Base-by-base conservation (phyloP, 2,888 invertebrate genomes). In the Latheticus oryzae region DNA sequence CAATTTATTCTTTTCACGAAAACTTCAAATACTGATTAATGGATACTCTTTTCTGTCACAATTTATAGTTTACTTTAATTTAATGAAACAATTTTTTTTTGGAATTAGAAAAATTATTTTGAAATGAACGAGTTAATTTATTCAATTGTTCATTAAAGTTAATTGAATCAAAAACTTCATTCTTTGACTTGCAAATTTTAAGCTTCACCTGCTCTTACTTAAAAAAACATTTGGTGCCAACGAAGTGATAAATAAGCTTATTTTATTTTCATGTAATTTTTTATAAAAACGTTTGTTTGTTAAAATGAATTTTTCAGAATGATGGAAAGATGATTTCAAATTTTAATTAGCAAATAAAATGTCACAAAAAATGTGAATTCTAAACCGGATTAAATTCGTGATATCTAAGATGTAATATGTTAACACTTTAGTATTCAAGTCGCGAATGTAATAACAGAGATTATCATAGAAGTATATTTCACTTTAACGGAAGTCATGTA, bases 1-100 rank as follows among this genome's bases (percentile, higher is more conserved):
- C 57, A 53, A 60, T 60, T 60, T 57, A 60, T 60, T 60, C 60
- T 33, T 42, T 57, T 60, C 60, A 60, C 60, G 60, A 47, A 57
- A 60, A 60, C 56, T 60, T 60, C 60, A 60, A 60, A 60, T 53
- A 48, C 53, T 53, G 57, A 60, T 60, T 60, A 61, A 61, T 61
- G 60, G 60, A 57, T 61, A 48, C 42, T 52, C 48, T 53, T 53
- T 47, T 53, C 52, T 48, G 48, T 13, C 48, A 32, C 38, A 48
- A 55, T 55, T 55, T 55, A 55, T 48, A 48, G 48, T 55, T 55
- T 48, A 37, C 47, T 47, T 15, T 37, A 37, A 37, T 37, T 47
- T 48, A 48, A 55, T 55, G 38, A 55, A 32, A 33, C 53, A 48
- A 30, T 28, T 45, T 53, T 53, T 38, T 9, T 19, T 21, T 5